These are phyloP conservation scores for Pycnonotus jocosus DNA, from an alignment of 2,113 vertebrate genomes.

Conservation along the genomic window DNA sequence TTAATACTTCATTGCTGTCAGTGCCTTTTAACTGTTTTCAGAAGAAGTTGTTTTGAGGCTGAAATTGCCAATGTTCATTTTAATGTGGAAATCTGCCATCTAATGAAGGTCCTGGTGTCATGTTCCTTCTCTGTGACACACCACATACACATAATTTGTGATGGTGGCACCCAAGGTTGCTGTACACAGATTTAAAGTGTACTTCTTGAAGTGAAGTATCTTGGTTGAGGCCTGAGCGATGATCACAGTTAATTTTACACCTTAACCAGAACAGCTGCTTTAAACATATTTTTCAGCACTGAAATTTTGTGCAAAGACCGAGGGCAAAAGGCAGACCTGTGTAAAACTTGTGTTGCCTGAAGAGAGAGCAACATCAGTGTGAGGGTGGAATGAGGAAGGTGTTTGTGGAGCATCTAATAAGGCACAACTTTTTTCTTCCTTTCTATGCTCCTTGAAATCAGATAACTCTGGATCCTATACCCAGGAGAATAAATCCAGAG, in stretches of 20 bases:
- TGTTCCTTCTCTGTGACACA: neutral
- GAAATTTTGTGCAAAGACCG: neutral
- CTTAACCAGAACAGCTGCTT: neutral
- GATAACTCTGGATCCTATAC: neutral
- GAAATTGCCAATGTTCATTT: conserved; percentile 24
- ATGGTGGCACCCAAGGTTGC: neutral
- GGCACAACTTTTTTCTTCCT: neutral
- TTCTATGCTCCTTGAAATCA: neutral
- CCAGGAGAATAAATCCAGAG: neutral
- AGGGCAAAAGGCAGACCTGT: neutral
- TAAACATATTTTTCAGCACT: neutral
- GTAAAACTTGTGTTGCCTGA: neutral
- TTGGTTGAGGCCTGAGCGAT: neutral
- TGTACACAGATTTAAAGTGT: neutral
- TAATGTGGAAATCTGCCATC: neutral
- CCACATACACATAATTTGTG: neutral
- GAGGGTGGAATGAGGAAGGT: neutral
- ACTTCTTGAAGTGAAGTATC: neutral
- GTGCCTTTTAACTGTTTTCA: conserved; percentile 44
- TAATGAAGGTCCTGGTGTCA: neutral
- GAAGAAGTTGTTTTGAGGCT: conserved; percentile 26
- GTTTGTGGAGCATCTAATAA: neutral
- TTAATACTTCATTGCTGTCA: conserved; percentile 52
- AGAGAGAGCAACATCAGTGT: neutral
- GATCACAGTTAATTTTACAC: neutral